Percentiles rank a stretch among this genome's conserved stretches.
These are phyloP conservation scores for Drosophila mettleri DNA, from an alignment of 2,888 invertebrate species.

Conservation along the genomic window DNA sequence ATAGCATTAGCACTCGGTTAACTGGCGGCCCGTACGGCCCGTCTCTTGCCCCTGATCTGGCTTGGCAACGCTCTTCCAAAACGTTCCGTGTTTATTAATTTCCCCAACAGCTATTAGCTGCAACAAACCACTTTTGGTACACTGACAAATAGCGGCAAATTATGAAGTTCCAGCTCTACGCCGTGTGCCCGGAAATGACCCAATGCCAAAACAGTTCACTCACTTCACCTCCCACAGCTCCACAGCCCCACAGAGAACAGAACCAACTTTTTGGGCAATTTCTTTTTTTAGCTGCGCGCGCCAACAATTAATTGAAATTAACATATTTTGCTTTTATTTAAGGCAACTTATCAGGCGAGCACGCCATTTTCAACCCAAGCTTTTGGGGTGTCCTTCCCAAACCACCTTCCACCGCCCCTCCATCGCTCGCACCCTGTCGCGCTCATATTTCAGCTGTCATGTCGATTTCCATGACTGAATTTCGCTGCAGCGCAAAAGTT, in stretches of 20 bases:
- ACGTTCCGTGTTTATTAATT: slow-evolving; percentile 69
- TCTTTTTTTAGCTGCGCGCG: slow-evolving; percentile 36
- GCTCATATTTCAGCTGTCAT: slow-evolving; percentile 40
- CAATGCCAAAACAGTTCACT: slow-evolving; percentile 17
- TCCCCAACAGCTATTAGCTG: slow-evolving; percentile 66
- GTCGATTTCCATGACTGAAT: slow-evolving; percentile 58
- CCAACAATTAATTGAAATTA: slow-evolving; percentile 79
- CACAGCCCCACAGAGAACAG: neutral
- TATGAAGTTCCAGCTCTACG: slow-evolving; percentile 39
- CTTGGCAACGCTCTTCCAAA: slow-evolving; percentile 27
- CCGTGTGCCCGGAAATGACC: slow-evolving; percentile 21
- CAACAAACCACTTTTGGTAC: slow-evolving; percentile 59
- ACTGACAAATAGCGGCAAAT: slow-evolving; percentile 75
- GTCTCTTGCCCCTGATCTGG: no score
- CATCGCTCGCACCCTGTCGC: neutral
- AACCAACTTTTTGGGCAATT: slow-evolving; percentile 41
- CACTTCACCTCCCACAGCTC: neutral
- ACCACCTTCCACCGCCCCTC: neutral
- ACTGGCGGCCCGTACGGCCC: neutral
- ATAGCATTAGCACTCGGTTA: slow-evolving; percentile 42
- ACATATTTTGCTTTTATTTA: slow-evolving; percentile 75
- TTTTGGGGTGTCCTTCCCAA: neutral
- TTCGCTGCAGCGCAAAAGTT: slow-evolving; percentile 45
- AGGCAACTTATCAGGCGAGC: slow-evolving; percentile 56
- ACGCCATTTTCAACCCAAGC: slow-evolving; percentile 13